Conservation (phyloP, 2,888 invertebrate genomes). For the Drosophila barbarae region DNA sequence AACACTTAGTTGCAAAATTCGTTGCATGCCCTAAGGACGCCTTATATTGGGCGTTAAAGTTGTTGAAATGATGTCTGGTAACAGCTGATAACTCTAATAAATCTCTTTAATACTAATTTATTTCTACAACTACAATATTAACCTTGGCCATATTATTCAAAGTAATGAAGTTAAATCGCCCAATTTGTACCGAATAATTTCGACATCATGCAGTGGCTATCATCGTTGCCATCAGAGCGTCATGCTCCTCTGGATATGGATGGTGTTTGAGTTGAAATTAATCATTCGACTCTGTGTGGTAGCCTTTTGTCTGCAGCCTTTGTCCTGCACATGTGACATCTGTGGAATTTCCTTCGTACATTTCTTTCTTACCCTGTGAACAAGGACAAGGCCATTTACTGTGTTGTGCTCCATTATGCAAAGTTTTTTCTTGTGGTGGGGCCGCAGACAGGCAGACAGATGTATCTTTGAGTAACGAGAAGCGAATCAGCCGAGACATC, state of each 20-base stretch:
- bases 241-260: conserved; percentile 1
- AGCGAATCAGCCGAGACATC: conserved; percentile 39
- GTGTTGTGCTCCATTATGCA: conserved; percentile 34
- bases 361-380: conserved; percentile 11
- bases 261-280: conserved; percentile 43
- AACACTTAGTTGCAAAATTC: too few relatives aligned
- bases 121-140: background rate
- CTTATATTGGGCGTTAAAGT: too few relatives aligned
- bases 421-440: conserved; percentile 11
- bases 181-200: conserved; percentile 9
- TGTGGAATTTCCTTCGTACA: conserved; percentile 21
- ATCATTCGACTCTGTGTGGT: conserved; percentile 30
- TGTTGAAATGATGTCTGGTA: background rate
- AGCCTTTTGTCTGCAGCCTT: conserved; percentile 32
- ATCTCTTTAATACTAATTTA: background rate
- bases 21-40: too few relatives aligned
- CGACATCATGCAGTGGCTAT: conserved; percentile 8
- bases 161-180: conserved; percentile 13
- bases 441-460: conserved; percentile 29
- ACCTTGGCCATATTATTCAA: conserved; percentile 2
- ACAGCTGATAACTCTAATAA: background rate
- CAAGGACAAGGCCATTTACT: conserved; percentile 23
- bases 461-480: conserved; percentile 34
- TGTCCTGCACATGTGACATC: conserved; percentile 39
- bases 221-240: conserved; percentile 2